Evolutionary conservation across 2,797 vertebrate genomes (phyloP), one percentile per base, ranked within the genome.

Genomic region (Sternarchorhynchus goeldii): DNA sequence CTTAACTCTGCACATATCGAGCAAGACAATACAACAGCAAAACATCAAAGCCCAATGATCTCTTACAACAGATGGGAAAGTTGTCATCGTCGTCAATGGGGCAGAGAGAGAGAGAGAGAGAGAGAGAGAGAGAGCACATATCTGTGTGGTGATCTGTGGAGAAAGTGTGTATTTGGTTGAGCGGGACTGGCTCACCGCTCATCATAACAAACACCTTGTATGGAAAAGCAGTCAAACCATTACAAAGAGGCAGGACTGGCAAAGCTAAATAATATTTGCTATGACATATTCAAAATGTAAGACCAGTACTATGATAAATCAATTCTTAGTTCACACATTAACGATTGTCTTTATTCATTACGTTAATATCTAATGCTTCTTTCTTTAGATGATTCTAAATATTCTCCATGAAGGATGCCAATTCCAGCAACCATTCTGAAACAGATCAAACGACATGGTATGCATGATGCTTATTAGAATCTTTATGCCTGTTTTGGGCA

Each of bases 131-230:
- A 41, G 39, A 41, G 39, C 8, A 50, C 45, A 36, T 50, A 50
- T 75, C 41, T 45, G 66, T 70, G 14, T 63, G 67, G 29, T 75
- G 32, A 29, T 65, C 20, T 75, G 66, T 75, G 79, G 78, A 84
- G 73, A 81, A 41, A n/a, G 50, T 2, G 75, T 77, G 31, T 21
- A 77, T 75, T 60, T 60, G 41, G 41, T 56, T 6, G 39, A 50
- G 66, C 36, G n/a, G 50, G 69, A 74, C 57, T 3, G 5, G 65
- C 74, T 64, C 0, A 63, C 53, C 36, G 32, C 41, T 80, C 71
- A 77, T 82, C 73, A 74, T 80, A 85, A 85, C 81, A 82, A 83
- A 81, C 83, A 86, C 86, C 86, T 82, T 88, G 21, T 87, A 88
- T 82, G 87, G 89, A 82, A 73, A 81, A 50, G 34, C 58, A 50